Conservation (phyloP, 2,888 invertebrate species). For the Ephialtes manifestator region DNA sequence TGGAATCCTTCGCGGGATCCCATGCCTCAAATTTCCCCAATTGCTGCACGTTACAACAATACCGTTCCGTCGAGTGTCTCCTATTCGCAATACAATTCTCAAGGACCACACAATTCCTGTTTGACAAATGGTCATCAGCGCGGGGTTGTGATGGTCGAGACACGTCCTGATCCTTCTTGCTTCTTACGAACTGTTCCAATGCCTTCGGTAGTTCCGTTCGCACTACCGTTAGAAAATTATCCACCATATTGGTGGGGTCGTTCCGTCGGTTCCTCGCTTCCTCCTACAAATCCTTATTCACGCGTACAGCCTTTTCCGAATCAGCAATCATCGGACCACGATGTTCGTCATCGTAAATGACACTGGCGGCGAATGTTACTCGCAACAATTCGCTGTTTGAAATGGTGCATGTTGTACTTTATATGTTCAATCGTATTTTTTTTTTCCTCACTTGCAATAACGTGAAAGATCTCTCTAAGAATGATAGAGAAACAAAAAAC, state of each 20-base stretch:
- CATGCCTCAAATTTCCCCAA: slow-evolving; percentile 74
- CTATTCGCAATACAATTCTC: slow-evolving; percentile 72
- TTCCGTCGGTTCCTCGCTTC: slow-evolving; percentile 71
- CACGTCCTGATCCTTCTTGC: slow-evolving; percentile 73
- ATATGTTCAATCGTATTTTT: slow-evolving; percentile 80
- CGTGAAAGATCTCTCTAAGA: slow-evolving; percentile 69
- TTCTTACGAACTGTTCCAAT: slow-evolving; percentile 77
- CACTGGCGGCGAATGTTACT: slow-evolving; percentile 78
- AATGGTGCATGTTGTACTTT: slow-evolving; percentile 82
- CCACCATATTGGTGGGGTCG: slow-evolving; percentile 79
- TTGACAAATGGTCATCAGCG: slow-evolving; percentile 75
- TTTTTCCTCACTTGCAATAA: slow-evolving; percentile 71
- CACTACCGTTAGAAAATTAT: slow-evolving; percentile 77
- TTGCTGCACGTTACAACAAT: slow-evolving; percentile 76
- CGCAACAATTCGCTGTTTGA: slow-evolving; percentile 80
- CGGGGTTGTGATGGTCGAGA: slow-evolving; percentile 73
- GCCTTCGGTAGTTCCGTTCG: slow-evolving; percentile 74
- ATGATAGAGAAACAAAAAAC: slow-evolving; percentile 30
- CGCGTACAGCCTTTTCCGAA: slow-evolving; percentile 71
- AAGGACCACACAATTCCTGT: slow-evolving; percentile 73
- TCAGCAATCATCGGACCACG: slow-evolving; percentile 74
- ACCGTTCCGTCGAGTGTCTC: slow-evolving; percentile 73
- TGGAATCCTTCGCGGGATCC: slow-evolving; percentile 86
- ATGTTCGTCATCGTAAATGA: slow-evolving; percentile 81
- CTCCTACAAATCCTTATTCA: slow-evolving; percentile 67